phyloP scores from a whole-genome alignment of 2,113 vertebrate species.

The Rafetus swinhoei region DNA sequence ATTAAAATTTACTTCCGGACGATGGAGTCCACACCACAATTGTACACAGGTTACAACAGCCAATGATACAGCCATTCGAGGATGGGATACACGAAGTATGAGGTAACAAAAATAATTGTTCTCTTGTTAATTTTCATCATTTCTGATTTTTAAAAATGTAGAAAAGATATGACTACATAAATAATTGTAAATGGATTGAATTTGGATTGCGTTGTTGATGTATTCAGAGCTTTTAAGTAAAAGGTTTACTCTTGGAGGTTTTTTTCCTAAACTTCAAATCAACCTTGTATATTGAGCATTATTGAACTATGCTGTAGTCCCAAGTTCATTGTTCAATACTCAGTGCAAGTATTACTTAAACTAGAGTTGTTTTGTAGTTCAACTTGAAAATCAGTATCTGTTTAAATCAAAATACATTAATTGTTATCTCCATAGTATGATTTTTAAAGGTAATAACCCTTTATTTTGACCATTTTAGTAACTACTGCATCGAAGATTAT shows the following conservation, averaged over 20 bases:
- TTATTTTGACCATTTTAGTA: neutral
- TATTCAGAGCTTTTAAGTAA: neutral
- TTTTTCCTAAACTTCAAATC: neutral
- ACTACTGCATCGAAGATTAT: neutral
- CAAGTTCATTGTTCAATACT: neutral
- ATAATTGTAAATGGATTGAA: neutral
- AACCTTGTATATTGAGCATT: neutral
- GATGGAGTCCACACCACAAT: constrained; percentile 98
- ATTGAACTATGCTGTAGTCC: neutral
- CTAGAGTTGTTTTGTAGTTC: neutral
- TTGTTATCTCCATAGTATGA: neutral
- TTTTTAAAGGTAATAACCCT: neutral
- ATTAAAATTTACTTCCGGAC: constrained; percentile 93
- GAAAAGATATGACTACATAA: neutral
- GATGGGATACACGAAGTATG: constrained; percentile 97
- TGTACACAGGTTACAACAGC: constrained; percentile 96
- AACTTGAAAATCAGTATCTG: neutral
- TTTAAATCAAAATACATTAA: neutral
- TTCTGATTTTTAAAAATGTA: neutral
- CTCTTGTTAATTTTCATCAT: neutral
- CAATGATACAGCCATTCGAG: constrained; percentile 91
- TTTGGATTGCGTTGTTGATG: fast-evolving
- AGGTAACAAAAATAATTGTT: constrained; percentile 79
- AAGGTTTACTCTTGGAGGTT: neutral
- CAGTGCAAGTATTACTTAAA: neutral